These are phyloP conservation scores for Anarhynchus alexandrinus DNA, from an alignment of 2,113 vertebrate species.

Conservation along the genomic window DNA sequence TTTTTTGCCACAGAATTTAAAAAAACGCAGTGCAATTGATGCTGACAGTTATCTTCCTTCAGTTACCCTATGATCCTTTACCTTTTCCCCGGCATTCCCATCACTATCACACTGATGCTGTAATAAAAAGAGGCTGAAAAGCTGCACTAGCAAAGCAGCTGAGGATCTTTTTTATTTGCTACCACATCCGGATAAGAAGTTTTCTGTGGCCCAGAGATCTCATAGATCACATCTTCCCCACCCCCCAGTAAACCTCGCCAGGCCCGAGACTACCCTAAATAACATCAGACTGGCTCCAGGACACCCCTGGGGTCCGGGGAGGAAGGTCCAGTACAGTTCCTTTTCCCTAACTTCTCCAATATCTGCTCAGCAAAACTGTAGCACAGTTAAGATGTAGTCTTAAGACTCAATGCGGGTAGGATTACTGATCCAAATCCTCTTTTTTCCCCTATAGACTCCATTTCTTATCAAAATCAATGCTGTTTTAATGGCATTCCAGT, in stretches of 20 bases:
- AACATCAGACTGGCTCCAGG: neutral
- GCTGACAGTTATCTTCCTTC: neutral
- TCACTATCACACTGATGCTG: fast-evolving
- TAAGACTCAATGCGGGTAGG: fast-evolving
- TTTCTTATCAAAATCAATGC: neutral
- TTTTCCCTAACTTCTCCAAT: neutral
- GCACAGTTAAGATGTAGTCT: neutral
- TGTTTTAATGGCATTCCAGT: neutral
- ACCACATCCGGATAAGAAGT: neutral
- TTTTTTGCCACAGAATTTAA: neutral
- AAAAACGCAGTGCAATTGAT: neutral
- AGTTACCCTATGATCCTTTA: neutral
- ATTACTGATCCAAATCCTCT: neutral
- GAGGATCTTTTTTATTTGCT: neutral
- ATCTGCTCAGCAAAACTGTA: neutral
- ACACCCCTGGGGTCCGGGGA: neutral
- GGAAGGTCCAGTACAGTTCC: neutral
- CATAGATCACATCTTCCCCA: neutral
- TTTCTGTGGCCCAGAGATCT: neutral
- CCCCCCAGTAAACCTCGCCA: neutral
- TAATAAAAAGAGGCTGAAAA: neutral
- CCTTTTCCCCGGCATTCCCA: neutral
- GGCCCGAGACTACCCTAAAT: neutral
- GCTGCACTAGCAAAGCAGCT: neutral
- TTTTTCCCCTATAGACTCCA: neutral